Percentiles rank a stretch among this genome's conserved stretches.
Evolutionary conservation across 1,140 invertebrate genomes (phyloP).

Genomic region (Metaphire vulgaris): DNA sequence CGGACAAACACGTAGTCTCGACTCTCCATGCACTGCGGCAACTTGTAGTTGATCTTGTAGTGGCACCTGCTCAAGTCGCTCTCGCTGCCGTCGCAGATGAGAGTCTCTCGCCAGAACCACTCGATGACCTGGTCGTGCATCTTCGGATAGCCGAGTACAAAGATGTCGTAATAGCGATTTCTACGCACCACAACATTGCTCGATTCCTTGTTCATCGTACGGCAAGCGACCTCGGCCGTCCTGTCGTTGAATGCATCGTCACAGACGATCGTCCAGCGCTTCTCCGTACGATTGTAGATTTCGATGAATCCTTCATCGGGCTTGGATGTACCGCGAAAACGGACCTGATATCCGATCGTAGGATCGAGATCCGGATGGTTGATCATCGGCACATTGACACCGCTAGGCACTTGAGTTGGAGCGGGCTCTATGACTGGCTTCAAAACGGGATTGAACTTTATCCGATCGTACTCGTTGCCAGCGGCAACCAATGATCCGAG

Average conservation of each 20-base stretch:
- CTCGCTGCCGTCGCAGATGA: constrained; percentile 76
- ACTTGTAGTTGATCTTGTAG: constrained; percentile 58
- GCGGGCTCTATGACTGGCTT: neutral
- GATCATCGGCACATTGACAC: neutral
- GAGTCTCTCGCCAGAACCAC: constrained; percentile 84
- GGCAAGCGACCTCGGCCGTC: constrained; percentile 67
- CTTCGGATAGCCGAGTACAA: constrained; percentile 41
- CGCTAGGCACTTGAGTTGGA: too few relatives aligned
- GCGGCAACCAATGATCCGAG: constrained; percentile 78
- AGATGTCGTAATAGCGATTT: constrained; percentile 47
- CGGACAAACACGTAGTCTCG: constrained; percentile 82
- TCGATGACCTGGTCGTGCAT: constrained; percentile 38
- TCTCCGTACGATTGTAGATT: constrained; percentile 85
- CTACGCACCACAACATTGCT: constrained; percentile 64
- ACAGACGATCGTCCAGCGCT: constrained; percentile 95
- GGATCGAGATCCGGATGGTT: constrained; percentile 13
- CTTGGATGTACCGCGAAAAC: constrained; percentile 35
- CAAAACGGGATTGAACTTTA: constrained; percentile 69
- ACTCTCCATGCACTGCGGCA: constrained; percentile 63
- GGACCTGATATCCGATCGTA: constrained; percentile 18
- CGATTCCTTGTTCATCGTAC: constrained; percentile 81
- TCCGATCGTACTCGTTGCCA: constrained; percentile 70
- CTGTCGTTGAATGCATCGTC: constrained; percentile 74
- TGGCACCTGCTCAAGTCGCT: constrained; percentile 48
- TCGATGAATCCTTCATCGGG: constrained; percentile 71